A percentile compares a stretch with the other conserved stretches of the same genome.
These are phyloP conservation scores for Toxotes lorentzi DNA, from an alignment of 2,797 vertebrate species.

Conservation along the genomic window DNA sequence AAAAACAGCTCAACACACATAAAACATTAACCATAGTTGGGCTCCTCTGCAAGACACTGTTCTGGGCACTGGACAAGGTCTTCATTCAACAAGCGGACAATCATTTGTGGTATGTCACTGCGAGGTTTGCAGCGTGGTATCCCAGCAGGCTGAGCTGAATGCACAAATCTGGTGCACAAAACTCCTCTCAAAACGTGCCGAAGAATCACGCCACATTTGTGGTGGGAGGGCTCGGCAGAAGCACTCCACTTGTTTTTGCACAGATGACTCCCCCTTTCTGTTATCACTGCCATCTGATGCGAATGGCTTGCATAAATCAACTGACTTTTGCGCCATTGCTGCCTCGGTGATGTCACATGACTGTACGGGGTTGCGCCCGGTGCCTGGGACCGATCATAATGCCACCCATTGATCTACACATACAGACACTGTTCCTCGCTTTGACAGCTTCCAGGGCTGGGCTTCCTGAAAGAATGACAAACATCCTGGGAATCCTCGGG, in stretches of 20 bases:
- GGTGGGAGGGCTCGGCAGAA: slow-evolving; percentile 27
- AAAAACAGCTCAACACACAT: neutral
- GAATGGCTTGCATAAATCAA: slow-evolving; percentile 51
- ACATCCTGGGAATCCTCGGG: slow-evolving; percentile 79
- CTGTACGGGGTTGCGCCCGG: slow-evolving; percentile 55
- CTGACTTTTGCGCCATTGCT: slow-evolving; percentile 40
- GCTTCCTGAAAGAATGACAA: slow-evolving; percentile 75
- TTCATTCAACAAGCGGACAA: slow-evolving; percentile 32
- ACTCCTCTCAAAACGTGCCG: neutral
- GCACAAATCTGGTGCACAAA: slow-evolving; percentile 17
- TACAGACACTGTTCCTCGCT: slow-evolving; percentile 40
- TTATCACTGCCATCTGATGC: slow-evolving; percentile 36
- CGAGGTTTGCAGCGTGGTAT: slow-evolving; percentile 20
- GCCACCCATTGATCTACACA: slow-evolving; percentile 78
- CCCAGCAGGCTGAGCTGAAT: neutral
- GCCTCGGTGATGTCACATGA: slow-evolving; percentile 68
- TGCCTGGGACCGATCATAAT: slow-evolving; percentile 82
- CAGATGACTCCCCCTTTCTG: slow-evolving; percentile 31
- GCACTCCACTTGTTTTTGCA: slow-evolving; percentile 2
- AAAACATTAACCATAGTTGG: neutral
- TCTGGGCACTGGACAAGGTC: slow-evolving; percentile 20
- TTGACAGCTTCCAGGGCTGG: slow-evolving; percentile 61
- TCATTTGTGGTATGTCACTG: slow-evolving; percentile 10
- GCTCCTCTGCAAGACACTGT: neutral
- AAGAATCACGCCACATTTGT: slow-evolving; percentile 47